These are phyloP conservation scores for Sinosuthora webbiana DNA, from an alignment of 2,113 vertebrate genomes.

Conservation along the genomic window DNA sequence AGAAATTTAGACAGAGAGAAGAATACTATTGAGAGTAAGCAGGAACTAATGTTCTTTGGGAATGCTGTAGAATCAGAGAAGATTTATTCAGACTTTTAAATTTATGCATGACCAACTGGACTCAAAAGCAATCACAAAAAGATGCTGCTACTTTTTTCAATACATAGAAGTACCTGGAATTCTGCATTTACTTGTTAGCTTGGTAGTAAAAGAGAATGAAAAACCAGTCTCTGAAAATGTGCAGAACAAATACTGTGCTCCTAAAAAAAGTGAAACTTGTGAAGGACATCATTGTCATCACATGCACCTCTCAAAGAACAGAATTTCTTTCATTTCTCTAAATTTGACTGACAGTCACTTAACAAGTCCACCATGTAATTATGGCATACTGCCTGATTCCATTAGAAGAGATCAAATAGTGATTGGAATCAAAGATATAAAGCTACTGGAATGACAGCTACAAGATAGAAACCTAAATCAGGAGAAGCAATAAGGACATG, in stretches of 20 bases:
- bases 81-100: not conserved
- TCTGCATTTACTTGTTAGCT: not conserved
- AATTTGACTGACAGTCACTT: slow-evolving; percentile 40
- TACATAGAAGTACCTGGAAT: not conserved
- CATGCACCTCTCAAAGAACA: not conserved
- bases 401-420: slow-evolving; percentile 38
- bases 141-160: fast-evolving
- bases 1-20: not conserved
- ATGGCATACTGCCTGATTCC: slow-evolving; percentile 27
- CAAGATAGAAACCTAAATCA: slow-evolving; percentile 19
- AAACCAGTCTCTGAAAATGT: not conserved
- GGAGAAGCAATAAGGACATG: not conserved
- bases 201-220: not conserved
- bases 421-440: slow-evolving; percentile 30
- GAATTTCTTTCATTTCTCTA: slow-evolving; percentile 6
- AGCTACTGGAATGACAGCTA: not conserved
- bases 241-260: not conserved
- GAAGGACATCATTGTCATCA: not conserved
- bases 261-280: not conserved
- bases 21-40: not conserved
- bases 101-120: not conserved
- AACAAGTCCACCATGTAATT: not conserved
- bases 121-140: not conserved
- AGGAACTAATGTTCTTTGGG: not conserved
- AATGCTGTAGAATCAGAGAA: not conserved